Evolutionary conservation across 2,113 vertebrate genomes (phyloP).

Genomic region (Piaya cayana): DNA sequence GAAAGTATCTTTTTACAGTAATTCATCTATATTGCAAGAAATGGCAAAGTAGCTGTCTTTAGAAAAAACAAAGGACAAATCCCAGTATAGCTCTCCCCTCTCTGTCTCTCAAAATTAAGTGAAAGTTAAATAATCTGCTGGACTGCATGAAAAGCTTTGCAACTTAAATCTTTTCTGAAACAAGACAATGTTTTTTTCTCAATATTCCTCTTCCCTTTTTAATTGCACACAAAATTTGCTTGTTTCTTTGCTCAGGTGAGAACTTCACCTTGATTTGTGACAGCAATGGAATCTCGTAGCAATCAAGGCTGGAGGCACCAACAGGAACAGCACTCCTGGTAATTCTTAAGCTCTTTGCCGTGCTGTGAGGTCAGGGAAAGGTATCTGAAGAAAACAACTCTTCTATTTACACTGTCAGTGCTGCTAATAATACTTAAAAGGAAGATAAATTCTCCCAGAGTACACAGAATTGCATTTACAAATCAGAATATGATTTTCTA

Average conservation of each 20-base stretch:
- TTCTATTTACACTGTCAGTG: neutral
- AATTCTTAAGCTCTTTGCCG: neutral
- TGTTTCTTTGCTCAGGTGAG: neutral
- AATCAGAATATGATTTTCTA: neutral
- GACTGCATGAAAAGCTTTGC: neutral
- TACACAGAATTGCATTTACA: neutral
- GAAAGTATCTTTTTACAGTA: neutral
- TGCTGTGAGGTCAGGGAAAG: neutral
- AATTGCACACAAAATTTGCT: neutral
- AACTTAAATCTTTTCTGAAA: neutral
- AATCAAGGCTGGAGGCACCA: constrained; percentile 33
- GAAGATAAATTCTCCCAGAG: neutral
- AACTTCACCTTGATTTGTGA: constrained; percentile 7
- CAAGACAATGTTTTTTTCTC: neutral
- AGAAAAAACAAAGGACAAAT: neutral
- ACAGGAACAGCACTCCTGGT: neutral
- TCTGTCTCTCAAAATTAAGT: neutral
- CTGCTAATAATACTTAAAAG: neutral
- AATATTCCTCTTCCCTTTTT: neutral
- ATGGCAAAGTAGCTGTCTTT: neutral
- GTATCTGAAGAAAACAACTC: neutral
- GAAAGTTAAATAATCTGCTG: neutral
- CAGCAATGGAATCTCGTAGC: neutral
- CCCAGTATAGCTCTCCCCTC: neutral
- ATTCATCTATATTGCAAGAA: neutral